A percentile compares a stretch with the other conserved stretches of the same genome.
phyloP scores from a whole-genome alignment of 1,140 invertebrate species.

The Scaptomyza montana region DNA sequence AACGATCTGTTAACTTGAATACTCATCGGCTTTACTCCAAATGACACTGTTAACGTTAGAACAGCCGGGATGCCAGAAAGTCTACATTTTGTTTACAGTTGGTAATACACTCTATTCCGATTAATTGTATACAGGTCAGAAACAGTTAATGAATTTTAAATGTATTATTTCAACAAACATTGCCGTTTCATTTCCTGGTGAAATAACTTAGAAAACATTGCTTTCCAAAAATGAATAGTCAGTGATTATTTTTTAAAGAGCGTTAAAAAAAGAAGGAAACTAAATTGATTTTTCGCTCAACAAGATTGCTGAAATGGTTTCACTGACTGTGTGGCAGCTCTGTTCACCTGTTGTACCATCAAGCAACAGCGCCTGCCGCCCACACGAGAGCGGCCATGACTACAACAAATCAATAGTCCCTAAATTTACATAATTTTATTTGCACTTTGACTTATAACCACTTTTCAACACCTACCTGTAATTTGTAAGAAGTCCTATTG shows the following conservation, averaged over 20 bases:
- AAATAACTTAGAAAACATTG: too few relatives aligned
- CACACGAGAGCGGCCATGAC: conserved; percentile 44
- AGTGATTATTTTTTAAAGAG: neutral
- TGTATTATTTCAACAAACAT: too few relatives aligned
- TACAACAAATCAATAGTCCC: conserved; percentile 38
- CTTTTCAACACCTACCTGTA: conserved; percentile 23
- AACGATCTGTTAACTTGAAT: conserved; percentile 8
- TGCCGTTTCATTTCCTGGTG: too few relatives aligned
- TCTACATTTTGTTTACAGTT: conserved; percentile 25
- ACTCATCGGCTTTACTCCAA: conserved; percentile 28
- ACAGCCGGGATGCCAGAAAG: conserved; percentile 22
- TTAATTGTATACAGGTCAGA: neutral
- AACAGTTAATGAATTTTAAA: too few relatives aligned
- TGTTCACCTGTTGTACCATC: conserved; percentile 68
- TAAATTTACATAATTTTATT: conserved; percentile 28
- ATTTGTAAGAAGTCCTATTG: neutral
- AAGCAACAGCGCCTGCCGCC: conserved; percentile 44
- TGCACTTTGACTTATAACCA: neutral
- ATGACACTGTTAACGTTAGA: conserved; percentile 32
- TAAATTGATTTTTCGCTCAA: conserved; percentile 39
- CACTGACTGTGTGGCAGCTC: conserved; percentile 28
- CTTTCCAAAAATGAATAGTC: neutral
- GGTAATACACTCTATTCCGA: neutral
- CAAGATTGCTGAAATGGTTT: conserved; percentile 16
- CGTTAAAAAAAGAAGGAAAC: neutral